Percentiles rank a stretch among this genome's conserved stretches.
These are phyloP conservation scores for Tokudaia muenninki DNA, from an alignment of 2,797 vertebrate genomes.

Conservation along the genomic window DNA sequence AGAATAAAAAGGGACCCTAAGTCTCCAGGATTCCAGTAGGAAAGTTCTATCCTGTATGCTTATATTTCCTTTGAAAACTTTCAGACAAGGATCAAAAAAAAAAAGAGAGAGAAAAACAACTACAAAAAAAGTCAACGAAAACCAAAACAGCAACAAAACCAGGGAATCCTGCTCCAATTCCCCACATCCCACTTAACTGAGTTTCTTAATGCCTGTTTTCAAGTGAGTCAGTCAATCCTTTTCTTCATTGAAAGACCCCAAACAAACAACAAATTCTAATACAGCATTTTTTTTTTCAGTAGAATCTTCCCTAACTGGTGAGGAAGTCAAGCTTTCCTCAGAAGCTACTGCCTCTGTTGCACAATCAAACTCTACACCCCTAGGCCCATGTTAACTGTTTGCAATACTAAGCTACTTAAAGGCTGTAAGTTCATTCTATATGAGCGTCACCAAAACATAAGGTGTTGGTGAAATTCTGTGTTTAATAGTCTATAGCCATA, in stretches of 20 bases:
- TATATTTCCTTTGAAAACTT: neutral
- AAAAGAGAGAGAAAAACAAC: neutral
- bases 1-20: neutral
- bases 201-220: neutral
- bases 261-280: neutral
- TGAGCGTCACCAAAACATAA: conserved; percentile 59
- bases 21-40: neutral
- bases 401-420: neutral
- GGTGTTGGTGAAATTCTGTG: conserved; percentile 69
- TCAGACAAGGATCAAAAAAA: neutral
- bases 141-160: neutral
- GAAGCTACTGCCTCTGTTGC: neutral
- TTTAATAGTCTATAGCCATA: conserved; percentile 78
- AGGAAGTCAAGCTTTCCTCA: neutral
- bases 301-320: neutral
- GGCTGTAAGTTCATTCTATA: conserved; percentile 54
- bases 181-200: neutral
- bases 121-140: neutral
- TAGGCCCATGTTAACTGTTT: neutral
- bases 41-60: neutral
- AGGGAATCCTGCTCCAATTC: neutral
- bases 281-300: neutral
- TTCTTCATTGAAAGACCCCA: neutral
- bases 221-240: neutral
- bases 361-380: neutral